phyloP scores from a whole-genome alignment of 2,888 invertebrate species.

The Melipona bicolor region DNA sequence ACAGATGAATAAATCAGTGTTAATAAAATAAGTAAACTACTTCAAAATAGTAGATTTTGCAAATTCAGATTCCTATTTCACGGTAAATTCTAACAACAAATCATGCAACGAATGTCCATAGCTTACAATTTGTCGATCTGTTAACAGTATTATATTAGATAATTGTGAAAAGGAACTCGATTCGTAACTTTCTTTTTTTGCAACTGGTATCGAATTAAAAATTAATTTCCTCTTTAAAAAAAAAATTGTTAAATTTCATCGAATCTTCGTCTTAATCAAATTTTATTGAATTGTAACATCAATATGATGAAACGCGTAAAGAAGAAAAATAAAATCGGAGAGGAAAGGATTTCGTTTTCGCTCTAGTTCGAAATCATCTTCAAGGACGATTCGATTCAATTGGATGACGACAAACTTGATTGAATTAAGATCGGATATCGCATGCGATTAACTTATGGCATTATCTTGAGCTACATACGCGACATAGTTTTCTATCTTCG shows the following conservation, averaged over 20 bases:
- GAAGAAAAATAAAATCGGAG: neutral
- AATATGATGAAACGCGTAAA: neutral
- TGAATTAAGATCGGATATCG: conserved; percentile 24
- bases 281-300: too few relatives aligned
- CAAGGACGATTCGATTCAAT: conserved; percentile 25
- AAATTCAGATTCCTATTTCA: neutral
- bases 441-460: conserved; percentile 14
- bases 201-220: neutral
- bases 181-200: too few relatives aligned
- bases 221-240: too few relatives aligned
- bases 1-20: neutral
- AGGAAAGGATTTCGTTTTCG: neutral
- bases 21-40: neutral
- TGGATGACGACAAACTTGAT: conserved; percentile 28
- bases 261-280: too few relatives aligned
- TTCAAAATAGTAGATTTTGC: neutral
- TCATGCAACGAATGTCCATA: neutral
- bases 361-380: conserved; percentile 1
- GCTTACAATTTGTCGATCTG: too few relatives aligned
- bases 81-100: rapidly evolving
- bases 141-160: neutral
- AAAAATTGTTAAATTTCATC: too few relatives aligned
- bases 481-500: neutral
- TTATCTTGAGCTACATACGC: neutral
- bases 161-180: neutral